Conservation (phyloP, 2,888 invertebrate genomes). For the Agrilus biguttatus region DNA sequence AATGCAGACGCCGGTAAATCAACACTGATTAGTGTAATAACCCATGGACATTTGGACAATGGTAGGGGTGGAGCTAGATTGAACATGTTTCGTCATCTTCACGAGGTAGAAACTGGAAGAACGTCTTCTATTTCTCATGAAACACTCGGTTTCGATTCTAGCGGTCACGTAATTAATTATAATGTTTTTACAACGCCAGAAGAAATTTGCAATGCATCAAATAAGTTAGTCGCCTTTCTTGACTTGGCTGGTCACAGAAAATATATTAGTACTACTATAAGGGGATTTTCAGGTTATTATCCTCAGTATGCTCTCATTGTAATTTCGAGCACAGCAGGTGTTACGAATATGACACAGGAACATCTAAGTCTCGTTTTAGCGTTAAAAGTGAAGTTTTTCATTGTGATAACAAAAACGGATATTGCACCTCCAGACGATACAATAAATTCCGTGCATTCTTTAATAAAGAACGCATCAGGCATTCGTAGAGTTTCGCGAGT, state of each 20-base stretch:
- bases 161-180: conserved; percentile 49
- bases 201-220: conserved; percentile 84
- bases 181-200: conserved; percentile 83
- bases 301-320: conserved; percentile 87
- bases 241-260: conserved; percentile 94
- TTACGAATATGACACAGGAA: conserved; percentile 74
- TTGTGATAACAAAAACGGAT: conserved; percentile 89
- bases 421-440: conserved; percentile 46
- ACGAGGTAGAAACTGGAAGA: conserved; percentile 90
- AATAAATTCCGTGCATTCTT: conserved; percentile 41
- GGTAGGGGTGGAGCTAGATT: conserved; percentile 87
- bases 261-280: conserved; percentile 88
- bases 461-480: conserved; percentile 49
- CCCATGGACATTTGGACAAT: conserved; percentile 92
- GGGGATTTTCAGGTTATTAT: conserved; percentile 84
- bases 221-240: conserved; percentile 86
- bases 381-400: conserved; percentile 77
- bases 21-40: conserved; percentile 86
- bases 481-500: conserved; percentile 49
- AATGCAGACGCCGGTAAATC: conserved; percentile 97
- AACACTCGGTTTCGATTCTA: conserved; percentile 86
- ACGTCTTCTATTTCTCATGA: conserved; percentile 94
- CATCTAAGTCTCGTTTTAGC: conserved; percentile 76
- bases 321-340: conserved; percentile 68
- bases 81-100: conserved; percentile 89